Evolutionary conservation across 2,113 vertebrate species (phyloP).

Genomic region (Chelonoidis abingdonii): DNA sequence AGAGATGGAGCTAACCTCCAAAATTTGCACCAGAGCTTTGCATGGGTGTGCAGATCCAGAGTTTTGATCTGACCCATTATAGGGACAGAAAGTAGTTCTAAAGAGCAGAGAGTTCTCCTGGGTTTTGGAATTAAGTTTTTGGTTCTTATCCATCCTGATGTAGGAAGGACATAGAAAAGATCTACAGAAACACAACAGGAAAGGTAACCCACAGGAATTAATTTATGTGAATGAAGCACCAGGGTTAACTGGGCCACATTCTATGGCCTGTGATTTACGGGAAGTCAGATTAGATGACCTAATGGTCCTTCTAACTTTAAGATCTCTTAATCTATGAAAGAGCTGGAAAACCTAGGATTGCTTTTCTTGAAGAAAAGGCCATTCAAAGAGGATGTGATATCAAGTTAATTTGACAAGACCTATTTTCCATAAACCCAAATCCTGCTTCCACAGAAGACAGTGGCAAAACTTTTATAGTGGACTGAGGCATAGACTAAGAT

Average conservation of each 20-base stretch:
- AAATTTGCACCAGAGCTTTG: not conserved
- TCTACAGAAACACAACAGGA: accelerated
- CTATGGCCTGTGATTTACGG: accelerated
- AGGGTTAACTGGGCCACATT: not conserved
- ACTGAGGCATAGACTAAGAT: not conserved
- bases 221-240: not conserved
- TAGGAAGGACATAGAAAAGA: not conserved
- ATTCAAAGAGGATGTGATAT: not conserved
- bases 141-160: not conserved
- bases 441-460: not conserved
- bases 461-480: not conserved
- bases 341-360: not conserved
- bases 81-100: not conserved
- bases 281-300: not conserved
- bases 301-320: not conserved
- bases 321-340: not conserved
- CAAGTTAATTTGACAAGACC: not conserved
- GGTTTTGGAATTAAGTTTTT: accelerated
- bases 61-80: not conserved
- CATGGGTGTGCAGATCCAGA: not conserved
- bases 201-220: not conserved
- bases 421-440: not conserved
- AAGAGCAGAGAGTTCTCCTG: not conserved
- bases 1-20: not conserved
- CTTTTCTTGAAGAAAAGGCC: not conserved